phyloP scores from a whole-genome alignment of 2,888 invertebrate genomes.

The Acrobasis repandana region DNA sequence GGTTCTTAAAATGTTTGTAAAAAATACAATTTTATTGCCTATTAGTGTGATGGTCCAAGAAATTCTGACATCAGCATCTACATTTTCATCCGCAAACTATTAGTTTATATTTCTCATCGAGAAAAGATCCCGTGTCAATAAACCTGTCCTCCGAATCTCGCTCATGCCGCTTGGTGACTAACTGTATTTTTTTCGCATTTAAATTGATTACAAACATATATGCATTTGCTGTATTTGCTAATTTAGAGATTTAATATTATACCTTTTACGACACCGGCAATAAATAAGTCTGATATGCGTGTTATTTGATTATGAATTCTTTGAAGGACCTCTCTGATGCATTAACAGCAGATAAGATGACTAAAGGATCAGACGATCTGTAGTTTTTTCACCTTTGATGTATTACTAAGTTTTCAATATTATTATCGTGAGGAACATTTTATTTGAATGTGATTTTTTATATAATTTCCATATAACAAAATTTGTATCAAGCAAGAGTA shows the following conservation, averaged over 20 bases:
- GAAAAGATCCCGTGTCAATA: background rate
- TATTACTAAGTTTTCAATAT: background rate
- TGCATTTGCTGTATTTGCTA: constrained; percentile 15
- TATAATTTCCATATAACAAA: background rate
- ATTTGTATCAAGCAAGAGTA: no score
- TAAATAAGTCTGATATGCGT: constrained; percentile 11
- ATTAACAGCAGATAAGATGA: constrained; percentile 16
- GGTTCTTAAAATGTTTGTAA: no score
- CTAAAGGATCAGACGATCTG: background rate
- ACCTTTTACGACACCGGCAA: constrained; percentile 6
- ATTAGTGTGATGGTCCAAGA: no score
- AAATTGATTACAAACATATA: constrained; percentile 18
- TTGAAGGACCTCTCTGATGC: constrained; percentile 14
- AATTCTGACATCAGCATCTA: no score
- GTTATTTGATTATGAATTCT: constrained; percentile 10
- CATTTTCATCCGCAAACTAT: no score
- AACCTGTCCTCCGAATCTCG: constrained; percentile 11
- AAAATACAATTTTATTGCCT: no score
- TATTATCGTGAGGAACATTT: background rate
- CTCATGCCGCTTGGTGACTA: constrained; percentile 7
- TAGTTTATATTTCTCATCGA: background rate
- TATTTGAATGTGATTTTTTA: background rate
- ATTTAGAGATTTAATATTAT: constrained; percentile 22
- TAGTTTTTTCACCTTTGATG: background rate
- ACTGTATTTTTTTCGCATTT: constrained; percentile 11